Conservation (phyloP, 2,797 vertebrate genomes). For the Rhinophrynus dorsalis region DNA sequence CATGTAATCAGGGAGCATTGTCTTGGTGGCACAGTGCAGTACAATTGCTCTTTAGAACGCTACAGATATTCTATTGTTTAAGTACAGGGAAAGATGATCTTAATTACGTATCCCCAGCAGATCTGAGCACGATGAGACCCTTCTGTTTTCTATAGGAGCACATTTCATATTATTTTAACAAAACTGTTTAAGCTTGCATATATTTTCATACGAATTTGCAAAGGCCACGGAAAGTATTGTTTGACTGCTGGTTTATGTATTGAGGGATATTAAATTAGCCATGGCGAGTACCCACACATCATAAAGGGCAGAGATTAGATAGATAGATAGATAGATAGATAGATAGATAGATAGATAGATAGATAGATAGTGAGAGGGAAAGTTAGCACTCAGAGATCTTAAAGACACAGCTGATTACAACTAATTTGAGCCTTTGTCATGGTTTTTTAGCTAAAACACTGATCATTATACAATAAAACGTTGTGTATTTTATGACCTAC, state of each 20-base stretch:
- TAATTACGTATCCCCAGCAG: conserved; percentile 56
- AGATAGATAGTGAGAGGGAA: too few relatives aligned
- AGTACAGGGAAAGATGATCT: conserved; percentile 56
- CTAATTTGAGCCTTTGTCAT: too few relatives aligned
- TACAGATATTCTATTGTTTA: conserved; percentile 55
- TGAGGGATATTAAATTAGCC: conserved; percentile 30
- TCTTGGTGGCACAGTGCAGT: conserved; percentile 46
- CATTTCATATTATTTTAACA: conserved; percentile 55
- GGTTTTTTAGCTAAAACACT: too few relatives aligned
- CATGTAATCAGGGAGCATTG: conserved; percentile 49
- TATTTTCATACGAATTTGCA: conserved; percentile 16
- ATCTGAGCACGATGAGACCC: conserved; percentile 52
- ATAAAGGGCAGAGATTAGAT: too few relatives aligned
- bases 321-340: too few relatives aligned
- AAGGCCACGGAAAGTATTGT: conserved; percentile 17
- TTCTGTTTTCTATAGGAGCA: conserved; percentile 55
- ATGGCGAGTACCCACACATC: too few relatives aligned
- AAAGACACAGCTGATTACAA: too few relatives aligned
- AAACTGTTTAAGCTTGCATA: conserved; percentile 21
- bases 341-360: too few relatives aligned
- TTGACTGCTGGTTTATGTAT: neutral
- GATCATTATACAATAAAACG: too few relatives aligned
- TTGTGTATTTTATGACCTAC: too few relatives aligned
- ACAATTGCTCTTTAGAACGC: conserved; percentile 52
- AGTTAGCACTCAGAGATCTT: too few relatives aligned